Base-by-base conservation (phyloP, 2,797 vertebrate genomes). In the Scolopax bukidnonensis region DNA sequence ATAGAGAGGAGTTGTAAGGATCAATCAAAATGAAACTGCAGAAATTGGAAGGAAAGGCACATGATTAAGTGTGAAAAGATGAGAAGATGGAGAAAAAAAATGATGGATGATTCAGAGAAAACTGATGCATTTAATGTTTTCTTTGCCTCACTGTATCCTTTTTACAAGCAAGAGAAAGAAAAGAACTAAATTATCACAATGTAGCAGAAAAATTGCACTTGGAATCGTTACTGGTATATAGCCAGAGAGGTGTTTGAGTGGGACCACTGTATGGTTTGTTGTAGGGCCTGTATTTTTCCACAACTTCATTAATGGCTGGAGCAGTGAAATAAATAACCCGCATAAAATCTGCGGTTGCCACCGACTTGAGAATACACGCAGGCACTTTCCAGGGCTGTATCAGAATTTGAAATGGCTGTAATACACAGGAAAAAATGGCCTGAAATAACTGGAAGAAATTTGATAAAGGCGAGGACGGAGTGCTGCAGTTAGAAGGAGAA, bases 51-150 rank as follows among this genome's bases (percentile, higher is more conserved):
- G 83, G 88, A 88, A 91, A 87, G 36, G 45, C 74, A 65, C 59
- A 67, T 93, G 83, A 96, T 96, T 96, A 92, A 93, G 69, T 90
- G 79, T 84, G 90, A 90, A 86, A 91, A 93, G 76, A 86, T 69
- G 90, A 95, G 76, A 45, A 73, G 47, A 90, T 40, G 36, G 69
- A 69, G 76, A 86, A 60, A 90, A 65, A 65, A 93, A 81, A 75
- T 2, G 18, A 91, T 27, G 45, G 73, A 71, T 92, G 94, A 92
- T 94, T 96, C 94, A 86, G 85, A 93, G 91, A 82, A 88, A 94
- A 84, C 54, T 27, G 75, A 82, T 90, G 85, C 54, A 54, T 76
- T 84, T 59, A 73, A 82, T 87, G 59, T 94, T 94, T 90, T 86
- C 59, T 87, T 79, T 69, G 65, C 88, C 59, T 91, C 45, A 1